phyloP scores from a whole-genome alignment of 1,140 invertebrate species.

The Orius insidiosus region DNA sequence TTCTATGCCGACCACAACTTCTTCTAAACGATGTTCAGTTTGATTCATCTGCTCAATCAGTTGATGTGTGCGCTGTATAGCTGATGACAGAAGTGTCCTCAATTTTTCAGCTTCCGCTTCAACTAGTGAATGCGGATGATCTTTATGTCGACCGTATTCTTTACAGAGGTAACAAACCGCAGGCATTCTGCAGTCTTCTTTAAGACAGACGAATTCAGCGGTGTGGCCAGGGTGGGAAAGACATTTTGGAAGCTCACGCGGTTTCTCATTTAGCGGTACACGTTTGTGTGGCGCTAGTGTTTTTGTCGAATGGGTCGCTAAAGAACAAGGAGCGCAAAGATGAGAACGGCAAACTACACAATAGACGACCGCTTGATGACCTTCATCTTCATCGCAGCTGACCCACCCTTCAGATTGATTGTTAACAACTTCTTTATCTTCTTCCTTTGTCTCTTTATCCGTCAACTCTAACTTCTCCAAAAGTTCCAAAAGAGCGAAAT shows the following conservation, averaged over 20 bases:
- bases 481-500: constrained; percentile 42
- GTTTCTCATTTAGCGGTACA: constrained; percentile 41
- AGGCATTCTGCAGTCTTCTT: constrained; percentile 33
- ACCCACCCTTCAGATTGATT: constrained; percentile 22
- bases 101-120: constrained; percentile 41
- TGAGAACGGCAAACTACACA: constrained; percentile 39
- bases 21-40: constrained; percentile 31
- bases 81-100: constrained; percentile 30
- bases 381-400: constrained; percentile 40
- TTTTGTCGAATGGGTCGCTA: constrained; percentile 35
- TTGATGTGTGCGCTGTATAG: constrained; percentile 34
- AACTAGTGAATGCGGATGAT: constrained; percentile 36
- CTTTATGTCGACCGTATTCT: constrained; percentile 37
- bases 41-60: constrained; percentile 41
- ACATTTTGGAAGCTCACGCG: constrained; percentile 39
- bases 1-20: constrained; percentile 28
- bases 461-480: constrained; percentile 31
- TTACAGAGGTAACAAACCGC: constrained; percentile 45
- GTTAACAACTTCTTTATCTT: constrained; percentile 5
- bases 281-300: constrained; percentile 38
- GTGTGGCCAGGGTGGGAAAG: constrained; percentile 35
- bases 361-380: constrained; percentile 38
- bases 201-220: constrained; percentile 41
- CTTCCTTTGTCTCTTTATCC: constrained; percentile 5
- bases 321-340: constrained; percentile 38